Evolutionary conservation across 1,140 invertebrate species (phyloP).

Genomic region (Adelges cooleyi): DNA sequence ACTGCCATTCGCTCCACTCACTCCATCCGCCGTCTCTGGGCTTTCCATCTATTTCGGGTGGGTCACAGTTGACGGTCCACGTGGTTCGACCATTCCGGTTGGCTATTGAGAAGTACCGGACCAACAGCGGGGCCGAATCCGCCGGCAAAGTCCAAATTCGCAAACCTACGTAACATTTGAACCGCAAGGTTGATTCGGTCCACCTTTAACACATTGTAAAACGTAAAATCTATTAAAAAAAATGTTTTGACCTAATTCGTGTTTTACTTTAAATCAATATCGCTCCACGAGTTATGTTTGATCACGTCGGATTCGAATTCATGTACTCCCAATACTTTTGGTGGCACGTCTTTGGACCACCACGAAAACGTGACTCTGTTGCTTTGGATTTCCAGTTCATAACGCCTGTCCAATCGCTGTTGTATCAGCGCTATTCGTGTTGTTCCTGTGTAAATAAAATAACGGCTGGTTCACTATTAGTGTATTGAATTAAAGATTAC

Average conservation of each 20-base stretch:
- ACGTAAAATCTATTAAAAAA: too few relatives aligned
- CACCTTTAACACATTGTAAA: too few relatives aligned
- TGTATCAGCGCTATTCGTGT: not conserved
- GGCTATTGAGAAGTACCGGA: constrained; percentile 9
- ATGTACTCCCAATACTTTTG: not conserved
- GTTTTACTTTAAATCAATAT: too few relatives aligned
- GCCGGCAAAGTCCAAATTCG: not conserved
- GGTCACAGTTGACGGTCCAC: constrained; percentile 13
- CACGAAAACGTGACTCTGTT: not conserved
- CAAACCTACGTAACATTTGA: too few relatives aligned
- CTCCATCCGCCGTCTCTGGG: constrained; percentile 39
- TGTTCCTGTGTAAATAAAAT: not conserved
- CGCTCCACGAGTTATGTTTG: too few relatives aligned
- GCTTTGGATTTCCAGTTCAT: not conserved
- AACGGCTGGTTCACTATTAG: too few relatives aligned
- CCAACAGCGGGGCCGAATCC: not conserved
- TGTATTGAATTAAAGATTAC: too few relatives aligned
- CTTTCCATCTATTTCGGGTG: not conserved
- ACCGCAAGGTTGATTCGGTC: too few relatives aligned
- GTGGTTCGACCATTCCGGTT: not conserved
- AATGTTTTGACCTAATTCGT: too few relatives aligned
- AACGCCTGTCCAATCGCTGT: not conserved
- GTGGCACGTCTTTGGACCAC: not conserved
- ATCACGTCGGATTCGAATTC: not conserved
- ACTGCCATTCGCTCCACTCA: constrained; percentile 41